phyloP scores from a whole-genome alignment of 2,888 invertebrate species.

The Stenotaenia linearis region DNA sequence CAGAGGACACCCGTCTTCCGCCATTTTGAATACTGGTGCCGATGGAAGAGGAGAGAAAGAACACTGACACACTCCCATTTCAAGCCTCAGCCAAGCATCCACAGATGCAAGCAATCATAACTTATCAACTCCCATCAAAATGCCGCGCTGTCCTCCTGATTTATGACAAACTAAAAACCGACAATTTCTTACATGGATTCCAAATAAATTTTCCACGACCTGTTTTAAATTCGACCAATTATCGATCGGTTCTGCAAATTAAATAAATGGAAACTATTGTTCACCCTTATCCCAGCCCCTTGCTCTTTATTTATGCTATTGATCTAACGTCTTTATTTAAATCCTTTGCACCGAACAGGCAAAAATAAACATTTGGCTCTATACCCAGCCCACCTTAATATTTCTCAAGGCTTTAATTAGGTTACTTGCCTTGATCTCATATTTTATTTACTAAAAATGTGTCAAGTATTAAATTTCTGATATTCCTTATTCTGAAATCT shows the following conservation, averaged over 20 bases:
- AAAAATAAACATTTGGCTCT: not conserved
- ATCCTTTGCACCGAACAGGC: not conserved
- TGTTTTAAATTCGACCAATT: not conserved
- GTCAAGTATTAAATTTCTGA: too few relatives aligned
- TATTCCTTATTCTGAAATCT: too few relatives aligned
- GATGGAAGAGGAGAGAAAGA: slow-evolving; percentile 7
- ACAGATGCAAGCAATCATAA: slow-evolving; percentile 20
- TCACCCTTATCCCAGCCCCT: not conserved
- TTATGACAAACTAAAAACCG: not conserved
- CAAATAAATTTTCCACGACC: not conserved
- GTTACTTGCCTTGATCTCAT: too few relatives aligned
- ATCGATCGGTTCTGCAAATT: not conserved
- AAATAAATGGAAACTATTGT: not conserved
- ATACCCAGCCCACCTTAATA: not conserved
- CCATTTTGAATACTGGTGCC: slow-evolving; percentile 26
- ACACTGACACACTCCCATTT: slow-evolving; percentile 14
- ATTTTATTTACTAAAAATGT: too few relatives aligned
- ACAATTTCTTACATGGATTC: not conserved
- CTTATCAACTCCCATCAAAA: slow-evolving; percentile 16
- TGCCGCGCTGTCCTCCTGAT: slow-evolving; percentile 1
- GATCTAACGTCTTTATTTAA: not conserved
- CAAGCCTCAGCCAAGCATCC: slow-evolving; percentile 12
- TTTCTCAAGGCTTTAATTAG: not conserved
- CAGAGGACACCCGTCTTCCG: slow-evolving; percentile 7
- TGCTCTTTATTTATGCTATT: not conserved